Conservation (phyloP, 2,797 vertebrate genomes). For the Phalloptychus januarius region DNA sequence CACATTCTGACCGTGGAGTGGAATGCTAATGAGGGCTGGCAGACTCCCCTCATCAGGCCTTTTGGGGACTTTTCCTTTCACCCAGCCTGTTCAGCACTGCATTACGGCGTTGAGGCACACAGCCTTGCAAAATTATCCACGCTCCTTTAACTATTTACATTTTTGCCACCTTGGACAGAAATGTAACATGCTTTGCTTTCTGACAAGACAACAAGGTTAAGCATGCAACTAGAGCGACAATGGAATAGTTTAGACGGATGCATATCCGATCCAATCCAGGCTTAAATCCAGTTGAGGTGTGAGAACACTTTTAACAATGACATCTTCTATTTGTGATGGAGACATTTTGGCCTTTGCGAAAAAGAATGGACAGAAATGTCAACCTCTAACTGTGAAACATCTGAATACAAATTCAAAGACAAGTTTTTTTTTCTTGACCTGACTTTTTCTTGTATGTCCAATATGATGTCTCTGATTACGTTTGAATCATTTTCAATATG, state of each 20-base stretch:
- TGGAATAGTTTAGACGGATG: background rate
- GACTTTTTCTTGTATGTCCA: background rate
- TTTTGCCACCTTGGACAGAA: background rate
- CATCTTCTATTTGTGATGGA: background rate
- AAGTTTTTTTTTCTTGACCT: background rate
- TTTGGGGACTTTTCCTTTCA: constrained; percentile 88
- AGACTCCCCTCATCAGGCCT: constrained; percentile 85
- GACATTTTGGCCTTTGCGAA: background rate
- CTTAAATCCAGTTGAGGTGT: background rate
- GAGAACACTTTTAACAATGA: background rate
- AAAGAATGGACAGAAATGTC: background rate
- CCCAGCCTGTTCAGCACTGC: constrained; percentile 84
- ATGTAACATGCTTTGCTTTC: background rate
- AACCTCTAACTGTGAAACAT: background rate
- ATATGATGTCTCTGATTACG: background rate
- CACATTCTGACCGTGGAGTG: constrained; percentile 92
- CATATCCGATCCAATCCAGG: constrained; percentile 32
- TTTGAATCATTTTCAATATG: background rate
- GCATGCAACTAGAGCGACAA: background rate
- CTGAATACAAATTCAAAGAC: background rate
- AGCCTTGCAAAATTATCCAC: background rate
- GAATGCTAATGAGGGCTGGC: constrained; percentile 86
- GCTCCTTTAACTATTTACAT: background rate
- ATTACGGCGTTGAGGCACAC: constrained; percentile 75
- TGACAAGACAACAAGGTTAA: background rate